Conservation (phyloP, 2,888 invertebrate genomes). For the Drosophila falleni region DNA sequence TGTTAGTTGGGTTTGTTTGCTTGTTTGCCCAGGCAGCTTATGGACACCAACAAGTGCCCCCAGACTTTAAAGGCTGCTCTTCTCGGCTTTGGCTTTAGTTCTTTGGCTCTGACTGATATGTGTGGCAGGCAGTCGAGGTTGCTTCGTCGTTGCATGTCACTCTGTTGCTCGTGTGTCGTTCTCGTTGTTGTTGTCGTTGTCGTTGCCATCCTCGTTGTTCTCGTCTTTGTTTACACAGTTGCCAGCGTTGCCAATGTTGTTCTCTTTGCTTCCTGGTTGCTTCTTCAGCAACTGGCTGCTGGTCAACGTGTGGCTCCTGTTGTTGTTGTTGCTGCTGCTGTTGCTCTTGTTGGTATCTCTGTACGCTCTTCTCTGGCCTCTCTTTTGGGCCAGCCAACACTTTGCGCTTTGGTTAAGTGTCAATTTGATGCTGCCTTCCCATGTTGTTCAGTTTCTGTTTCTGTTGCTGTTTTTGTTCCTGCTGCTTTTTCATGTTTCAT, state of each 20-base stretch:
- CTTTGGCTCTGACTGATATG: constrained; percentile 72
- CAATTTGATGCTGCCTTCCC: constrained; percentile 72
- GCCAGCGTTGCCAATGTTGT: constrained; percentile 51
- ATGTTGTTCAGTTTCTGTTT: neutral
- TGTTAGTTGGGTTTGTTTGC: constrained; percentile 81
- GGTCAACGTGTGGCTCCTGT: constrained; percentile 67
- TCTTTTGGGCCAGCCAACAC: constrained; percentile 34
- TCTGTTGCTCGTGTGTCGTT: constrained; percentile 12
- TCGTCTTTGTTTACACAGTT: constrained; percentile 75
- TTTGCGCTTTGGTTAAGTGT: constrained; percentile 72
- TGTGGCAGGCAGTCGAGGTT: constrained; percentile 57
- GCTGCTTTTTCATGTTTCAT: constrained; percentile 65
- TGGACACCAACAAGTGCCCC: constrained; percentile 79
- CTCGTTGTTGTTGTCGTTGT: constrained; percentile 12
- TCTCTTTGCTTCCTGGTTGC: constrained; percentile 45
- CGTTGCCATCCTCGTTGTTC: constrained; percentile 37
- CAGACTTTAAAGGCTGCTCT: constrained; percentile 66
- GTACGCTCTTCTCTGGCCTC: neutral
- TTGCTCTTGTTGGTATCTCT: constrained; percentile 15
- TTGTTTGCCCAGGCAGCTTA: constrained; percentile 79
- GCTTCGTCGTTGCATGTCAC: constrained; percentile 40
- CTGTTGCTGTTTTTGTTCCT: constrained; percentile 25
- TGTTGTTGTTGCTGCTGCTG: constrained; percentile 6
- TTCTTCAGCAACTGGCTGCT: constrained; percentile 43
- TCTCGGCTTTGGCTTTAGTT: constrained; percentile 20